Percentiles rank a stretch among this genome's conserved stretches.
phyloP scores from a whole-genome alignment of 64 coral and sea anemone genomes.

The Montipora capricornis region DNA sequence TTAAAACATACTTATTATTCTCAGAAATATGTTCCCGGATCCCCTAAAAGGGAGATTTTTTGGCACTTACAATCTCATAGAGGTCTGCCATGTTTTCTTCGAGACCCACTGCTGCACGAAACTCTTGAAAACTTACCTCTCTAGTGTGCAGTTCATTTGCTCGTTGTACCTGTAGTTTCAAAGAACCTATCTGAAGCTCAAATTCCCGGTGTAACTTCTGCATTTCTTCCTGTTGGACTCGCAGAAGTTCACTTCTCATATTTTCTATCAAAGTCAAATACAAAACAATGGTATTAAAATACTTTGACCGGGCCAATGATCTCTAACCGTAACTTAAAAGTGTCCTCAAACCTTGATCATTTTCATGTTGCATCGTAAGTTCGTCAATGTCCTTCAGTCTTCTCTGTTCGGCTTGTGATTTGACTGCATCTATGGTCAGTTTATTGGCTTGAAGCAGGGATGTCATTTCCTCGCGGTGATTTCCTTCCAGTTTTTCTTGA shows the following conservation, averaged over 20 bases:
- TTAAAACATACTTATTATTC: too few relatives aligned
- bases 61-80: too few relatives aligned
- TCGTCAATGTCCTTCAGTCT: conserved; percentile 73
- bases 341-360: conserved; percentile 79
- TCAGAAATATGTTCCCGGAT: too few relatives aligned
- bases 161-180: conserved; percentile 85
- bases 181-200: conserved; percentile 75
- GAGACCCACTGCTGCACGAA: too few relatives aligned
- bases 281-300: neutral
- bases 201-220: conserved; percentile 85
- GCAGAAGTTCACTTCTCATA: conserved; percentile 78
- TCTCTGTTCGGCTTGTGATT: conserved; percentile 75
- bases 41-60: too few relatives aligned
- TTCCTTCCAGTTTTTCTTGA: conserved; percentile 47
- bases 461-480: conserved; percentile 72
- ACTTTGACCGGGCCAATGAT: neutral
- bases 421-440: conserved; percentile 81
- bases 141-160: conserved; percentile 67
- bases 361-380: conserved; percentile 68
- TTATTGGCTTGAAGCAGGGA: conserved; percentile 92
- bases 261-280: conserved; percentile 33
- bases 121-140: conserved; percentile 43
- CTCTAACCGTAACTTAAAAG: too few relatives aligned
- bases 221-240: conserved; percentile 89
- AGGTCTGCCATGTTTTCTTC: too few relatives aligned